Evolutionary conservation across 2,888 invertebrate genomes (phyloP).

Genomic region (Brachypalpus laphriformis): DNA sequence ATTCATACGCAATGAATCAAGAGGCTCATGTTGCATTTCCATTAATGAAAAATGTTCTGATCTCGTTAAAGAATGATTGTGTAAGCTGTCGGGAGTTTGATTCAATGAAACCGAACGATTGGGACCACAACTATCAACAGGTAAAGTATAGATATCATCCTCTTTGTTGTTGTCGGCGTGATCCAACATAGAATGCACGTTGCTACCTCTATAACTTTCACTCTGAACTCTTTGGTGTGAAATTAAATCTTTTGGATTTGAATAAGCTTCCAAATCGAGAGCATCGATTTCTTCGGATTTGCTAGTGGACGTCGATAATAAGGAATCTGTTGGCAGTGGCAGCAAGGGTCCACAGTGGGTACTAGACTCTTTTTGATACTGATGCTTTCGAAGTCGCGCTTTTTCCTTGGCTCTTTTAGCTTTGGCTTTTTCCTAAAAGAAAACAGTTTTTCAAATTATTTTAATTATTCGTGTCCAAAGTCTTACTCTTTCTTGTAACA

Average conservation of each 20-base stretch:
- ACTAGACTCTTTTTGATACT: constrained; percentile 79
- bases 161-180: constrained; percentile 75
- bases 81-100: constrained; percentile 76
- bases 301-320: constrained; percentile 66
- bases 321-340: constrained; percentile 79
- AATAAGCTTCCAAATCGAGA: constrained; percentile 83
- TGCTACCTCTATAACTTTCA: constrained; percentile 77
- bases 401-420: constrained; percentile 88
- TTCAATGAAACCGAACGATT: constrained; percentile 78
- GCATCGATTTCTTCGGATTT: constrained; percentile 72
- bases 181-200: constrained; percentile 13
- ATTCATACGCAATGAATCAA: constrained; percentile 78
- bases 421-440: constrained; percentile 86
- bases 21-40: constrained; percentile 38
- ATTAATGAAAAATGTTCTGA: constrained; percentile 40
- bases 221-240: constrained; percentile 79
- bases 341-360: constrained; percentile 80
- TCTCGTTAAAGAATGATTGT: constrained; percentile 36
- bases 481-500: constrained; percentile 87
- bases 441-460: background rate
- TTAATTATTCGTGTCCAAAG: too few species aligned
- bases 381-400: constrained; percentile 86
- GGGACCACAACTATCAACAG: constrained; percentile 80
- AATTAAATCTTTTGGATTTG: constrained; percentile 84
- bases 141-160: constrained; percentile 82